Conservation (phyloP, 2,113 vertebrate species). For the Stercorarius parasiticus region DNA sequence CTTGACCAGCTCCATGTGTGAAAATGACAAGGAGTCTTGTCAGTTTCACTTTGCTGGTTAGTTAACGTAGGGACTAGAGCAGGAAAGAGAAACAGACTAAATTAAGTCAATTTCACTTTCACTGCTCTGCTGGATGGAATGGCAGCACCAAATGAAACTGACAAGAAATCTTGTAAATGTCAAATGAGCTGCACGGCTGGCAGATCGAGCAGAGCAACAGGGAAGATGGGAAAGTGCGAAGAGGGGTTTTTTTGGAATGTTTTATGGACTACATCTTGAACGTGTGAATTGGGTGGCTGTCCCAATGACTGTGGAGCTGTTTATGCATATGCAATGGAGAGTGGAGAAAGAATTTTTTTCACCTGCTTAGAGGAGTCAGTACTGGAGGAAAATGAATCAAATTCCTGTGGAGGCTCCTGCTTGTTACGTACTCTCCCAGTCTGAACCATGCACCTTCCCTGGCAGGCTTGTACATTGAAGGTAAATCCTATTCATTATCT, state of each 20-base stretch:
- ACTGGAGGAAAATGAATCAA: background rate
- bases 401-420: background rate
- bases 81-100: constrained; percentile 55
- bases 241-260: constrained; percentile 41
- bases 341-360: constrained; percentile 47
- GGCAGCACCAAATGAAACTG: constrained; percentile 63
- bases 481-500: background rate
- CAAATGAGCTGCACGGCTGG: constrained; percentile 64
- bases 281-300: constrained; percentile 54
- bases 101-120: constrained; percentile 58
- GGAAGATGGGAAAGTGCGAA: constrained; percentile 60
- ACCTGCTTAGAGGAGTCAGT: constrained; percentile 21
- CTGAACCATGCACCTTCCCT: background rate
- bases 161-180: constrained; percentile 71
- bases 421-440: background rate
- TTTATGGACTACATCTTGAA: constrained; percentile 56
- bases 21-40: constrained; percentile 44
- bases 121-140: constrained; percentile 56
- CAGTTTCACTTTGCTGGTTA: constrained; percentile 54
- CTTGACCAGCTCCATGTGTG: constrained; percentile 34
- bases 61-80: constrained; percentile 39
- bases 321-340: constrained; percentile 64
- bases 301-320: constrained; percentile 47
- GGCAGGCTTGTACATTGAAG: background rate
- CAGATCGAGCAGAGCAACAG: constrained; percentile 50